Conservation (phyloP, 2,888 invertebrate species). For the Adelphocoris suturalis region DNA sequence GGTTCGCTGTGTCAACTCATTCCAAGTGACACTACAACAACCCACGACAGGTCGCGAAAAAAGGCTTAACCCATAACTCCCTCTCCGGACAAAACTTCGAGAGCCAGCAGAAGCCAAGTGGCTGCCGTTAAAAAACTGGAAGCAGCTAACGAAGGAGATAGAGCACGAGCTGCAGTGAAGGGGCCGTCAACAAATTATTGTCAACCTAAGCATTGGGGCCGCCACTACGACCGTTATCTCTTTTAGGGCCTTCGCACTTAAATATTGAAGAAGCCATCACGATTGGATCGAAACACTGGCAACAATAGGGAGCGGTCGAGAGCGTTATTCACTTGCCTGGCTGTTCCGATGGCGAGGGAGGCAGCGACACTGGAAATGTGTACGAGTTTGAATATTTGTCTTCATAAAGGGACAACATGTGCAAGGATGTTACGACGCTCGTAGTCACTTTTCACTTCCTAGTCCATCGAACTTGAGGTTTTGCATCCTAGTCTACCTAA, state of each 20-base stretch:
- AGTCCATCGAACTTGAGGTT: too few species aligned
- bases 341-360: background rate
- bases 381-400: too few species aligned
- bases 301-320: background rate
- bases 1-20: slow-evolving; percentile 49
- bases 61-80: background rate
- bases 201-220: slow-evolving; percentile 54
- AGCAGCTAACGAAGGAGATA: slow-evolving; percentile 51
- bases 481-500: too few species aligned
- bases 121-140: background rate
- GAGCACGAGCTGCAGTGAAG: slow-evolving; percentile 34
- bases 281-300: slow-evolving; percentile 3
- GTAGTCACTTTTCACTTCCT: too few species aligned
- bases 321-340: background rate
- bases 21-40: slow-evolving; percentile 33
- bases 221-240: slow-evolving; percentile 47
- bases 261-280: slow-evolving; percentile 51
- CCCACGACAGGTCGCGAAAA: background rate
- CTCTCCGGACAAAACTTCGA: slow-evolving; percentile 23
- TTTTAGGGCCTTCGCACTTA: slow-evolving; percentile 46
- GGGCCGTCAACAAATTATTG: slow-evolving; percentile 59
- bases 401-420: too few species aligned
- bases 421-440: too few species aligned
- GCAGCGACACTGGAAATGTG: too few species aligned
- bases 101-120: slow-evolving; percentile 22